A percentile compares a stretch with the other conserved stretches of the same genome.
phyloP scores from a whole-genome alignment of 2,888 invertebrate genomes.

The Melinaea menophilus region DNA sequence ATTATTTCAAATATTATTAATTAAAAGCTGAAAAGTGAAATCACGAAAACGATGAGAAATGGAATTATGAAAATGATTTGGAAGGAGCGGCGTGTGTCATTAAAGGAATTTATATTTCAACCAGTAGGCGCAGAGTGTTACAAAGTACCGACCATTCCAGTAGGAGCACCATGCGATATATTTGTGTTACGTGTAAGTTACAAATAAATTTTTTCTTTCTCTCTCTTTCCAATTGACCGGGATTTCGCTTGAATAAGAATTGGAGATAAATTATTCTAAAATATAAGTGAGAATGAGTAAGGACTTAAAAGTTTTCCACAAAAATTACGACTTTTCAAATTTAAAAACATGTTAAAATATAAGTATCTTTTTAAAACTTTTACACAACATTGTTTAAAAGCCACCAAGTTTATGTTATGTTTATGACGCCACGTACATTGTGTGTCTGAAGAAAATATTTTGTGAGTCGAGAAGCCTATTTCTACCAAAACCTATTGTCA shows the following conservation, averaged over 20 bases:
- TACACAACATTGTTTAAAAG: too few species aligned
- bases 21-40: slow-evolving; percentile 19
- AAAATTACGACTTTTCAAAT: too few species aligned
- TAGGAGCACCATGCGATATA: slow-evolving; percentile 10
- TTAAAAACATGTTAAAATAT: too few species aligned
- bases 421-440: background rate
- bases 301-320: too few species aligned
- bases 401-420: too few species aligned
- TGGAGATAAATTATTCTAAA: too few species aligned
- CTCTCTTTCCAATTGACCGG: too few species aligned
- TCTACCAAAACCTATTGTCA: slow-evolving; percentile 10
- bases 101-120: slow-evolving; percentile 57
- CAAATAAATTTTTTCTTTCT: too few species aligned
- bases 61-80: slow-evolving; percentile 33
- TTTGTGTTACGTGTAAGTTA: background rate
- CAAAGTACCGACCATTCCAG: slow-evolving; percentile 53
- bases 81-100: slow-evolving; percentile 42
- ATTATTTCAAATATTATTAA: too few species aligned
- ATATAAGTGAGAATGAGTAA: too few species aligned
- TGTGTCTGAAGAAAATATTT: background rate
- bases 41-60: slow-evolving; percentile 23
- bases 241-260: too few species aligned
- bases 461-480: background rate
- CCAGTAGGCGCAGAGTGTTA: slow-evolving; percentile 47
- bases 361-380: too few species aligned